Base-by-base conservation (phyloP, 2,888 invertebrate genomes). In the Timema podura region DNA sequence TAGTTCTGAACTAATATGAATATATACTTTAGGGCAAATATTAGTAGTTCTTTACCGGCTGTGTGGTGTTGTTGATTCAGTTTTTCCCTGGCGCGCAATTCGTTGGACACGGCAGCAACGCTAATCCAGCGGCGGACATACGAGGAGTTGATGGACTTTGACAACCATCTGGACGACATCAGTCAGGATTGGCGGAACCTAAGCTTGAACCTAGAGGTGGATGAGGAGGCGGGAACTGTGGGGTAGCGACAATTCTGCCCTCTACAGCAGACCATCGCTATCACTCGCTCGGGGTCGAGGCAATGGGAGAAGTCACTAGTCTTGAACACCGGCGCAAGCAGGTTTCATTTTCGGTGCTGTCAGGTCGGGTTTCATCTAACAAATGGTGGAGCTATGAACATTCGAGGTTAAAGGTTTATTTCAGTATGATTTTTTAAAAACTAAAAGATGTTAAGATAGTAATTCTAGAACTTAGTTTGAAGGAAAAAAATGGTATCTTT, bases 131-230 rank as follows among this genome's bases (percentile, higher is more conserved):
- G 86, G 48, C 88, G 89, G 65, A 87, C 89, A 0, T 91, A 91
- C 80, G 75, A 77, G 46, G 68, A 75, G 7, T 82, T 99, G n/a
- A 84, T 92, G 11, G 98, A 99, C 82, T 98, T 98, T 80, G 98
- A 99, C 83, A 97, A 96, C 83, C 97, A 98, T 82, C 85, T 98
- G 74, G 98, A 98, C 81, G 91, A 98, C 80, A 87, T 95, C 51
- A 85, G 89, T 30, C 85, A 90, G 73, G 96, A 98, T 81, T 98
- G 97, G 95, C 89, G 88, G 76, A 98, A 98, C 82, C 79, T 82
- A 6, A 83, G 86, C 70, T 83, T 91, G 64, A 89, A 90, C 79
- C 81, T 86, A 75, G 81, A 84, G 75, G 86, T 90, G 76, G 84
- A 85, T 57, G 77, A 80, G 68, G 71, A 70, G 64, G 68, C 71